Evolutionary conservation across 2,113 vertebrate species (phyloP).

Genomic region (Andinoacara biseriatus): DNA sequence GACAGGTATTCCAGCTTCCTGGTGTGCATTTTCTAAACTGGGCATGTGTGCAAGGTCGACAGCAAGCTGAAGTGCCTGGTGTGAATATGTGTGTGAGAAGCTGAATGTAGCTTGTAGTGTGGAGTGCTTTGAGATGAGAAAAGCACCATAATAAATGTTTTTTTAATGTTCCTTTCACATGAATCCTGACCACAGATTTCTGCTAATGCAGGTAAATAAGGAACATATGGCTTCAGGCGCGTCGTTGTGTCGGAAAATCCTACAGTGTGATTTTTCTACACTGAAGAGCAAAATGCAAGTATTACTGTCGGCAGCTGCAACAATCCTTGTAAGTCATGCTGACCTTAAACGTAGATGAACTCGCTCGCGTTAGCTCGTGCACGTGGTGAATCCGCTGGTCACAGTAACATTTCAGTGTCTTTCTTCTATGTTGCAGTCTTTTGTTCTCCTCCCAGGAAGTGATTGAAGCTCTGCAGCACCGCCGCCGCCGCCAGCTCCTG

Average conservation of each 20-base stretch:
- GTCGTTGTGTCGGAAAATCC: rapidly evolving
- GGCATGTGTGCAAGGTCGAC: neutral
- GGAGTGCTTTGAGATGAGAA: neutral
- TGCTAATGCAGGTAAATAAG: neutral
- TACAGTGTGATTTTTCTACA: neutral
- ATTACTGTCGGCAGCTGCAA: neutral
- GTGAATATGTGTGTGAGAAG: neutral
- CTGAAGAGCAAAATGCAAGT: rapidly evolving
- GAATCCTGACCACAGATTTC: neutral
- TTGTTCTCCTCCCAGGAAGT: neutral
- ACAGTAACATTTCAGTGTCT: neutral
- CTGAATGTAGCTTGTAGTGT: neutral
- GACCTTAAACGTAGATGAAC: neutral
- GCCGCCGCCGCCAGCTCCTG: neutral
- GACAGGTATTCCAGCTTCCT: neutral
- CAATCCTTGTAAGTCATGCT: neutral
- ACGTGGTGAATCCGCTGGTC: neutral
- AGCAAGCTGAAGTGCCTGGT: neutral
- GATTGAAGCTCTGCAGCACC: constrained; percentile 13
- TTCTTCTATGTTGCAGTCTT: neutral
- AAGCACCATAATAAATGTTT: neutral
- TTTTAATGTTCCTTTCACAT: no score
- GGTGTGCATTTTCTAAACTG: neutral
- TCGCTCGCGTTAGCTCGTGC: neutral
- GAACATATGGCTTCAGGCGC: neutral